Percentiles rank a stretch among this genome's conserved stretches.
Conservation (phyloP, 2,113 vertebrate genomes). For the Dascyllus trimaculatus region DNA sequence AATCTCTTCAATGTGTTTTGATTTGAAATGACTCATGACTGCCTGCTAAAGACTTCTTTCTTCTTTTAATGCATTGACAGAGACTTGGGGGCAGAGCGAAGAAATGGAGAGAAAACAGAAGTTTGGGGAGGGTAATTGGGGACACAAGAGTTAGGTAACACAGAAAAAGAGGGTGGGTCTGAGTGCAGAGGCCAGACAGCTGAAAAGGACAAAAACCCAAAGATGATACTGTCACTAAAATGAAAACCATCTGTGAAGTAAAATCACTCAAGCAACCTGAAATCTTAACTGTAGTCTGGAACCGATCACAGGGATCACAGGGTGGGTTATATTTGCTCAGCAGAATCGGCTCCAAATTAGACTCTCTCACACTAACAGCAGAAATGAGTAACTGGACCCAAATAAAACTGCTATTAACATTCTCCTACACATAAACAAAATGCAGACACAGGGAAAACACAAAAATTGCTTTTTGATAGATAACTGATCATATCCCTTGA, state of each 20-base stretch:
- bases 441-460: conserved; percentile 1
- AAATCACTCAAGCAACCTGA: conserved; percentile 32
- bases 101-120: conserved; percentile 20
- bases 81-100: neutral
- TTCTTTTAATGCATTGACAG: neutral
- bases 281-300: conserved; percentile 47
- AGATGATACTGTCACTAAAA: conserved; percentile 68
- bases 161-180: conserved; percentile 28
- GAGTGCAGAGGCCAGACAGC: conserved; percentile 33
- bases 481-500: conserved; percentile 32
- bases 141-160: conserved; percentile 48
- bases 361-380: conserved; percentile 40
- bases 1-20: conserved; percentile 16
- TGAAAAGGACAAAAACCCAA: conserved; percentile 47
- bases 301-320: conserved; percentile 47
- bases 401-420: conserved; percentile 52
- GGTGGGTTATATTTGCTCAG: conserved; percentile 39
- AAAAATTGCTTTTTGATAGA: neutral
- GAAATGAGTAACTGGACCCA: conserved; percentile 20
- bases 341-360: conserved; percentile 47
- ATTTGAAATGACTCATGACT: conserved; percentile 7
- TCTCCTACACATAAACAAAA: conserved; percentile 38
- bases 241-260: conserved; percentile 70
- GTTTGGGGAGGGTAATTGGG: conserved; percentile 36
- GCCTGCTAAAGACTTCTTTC: conserved; percentile 1